phyloP scores from a whole-genome alignment of 2,113 vertebrate genomes.

The Corythaixoides concolor region DNA sequence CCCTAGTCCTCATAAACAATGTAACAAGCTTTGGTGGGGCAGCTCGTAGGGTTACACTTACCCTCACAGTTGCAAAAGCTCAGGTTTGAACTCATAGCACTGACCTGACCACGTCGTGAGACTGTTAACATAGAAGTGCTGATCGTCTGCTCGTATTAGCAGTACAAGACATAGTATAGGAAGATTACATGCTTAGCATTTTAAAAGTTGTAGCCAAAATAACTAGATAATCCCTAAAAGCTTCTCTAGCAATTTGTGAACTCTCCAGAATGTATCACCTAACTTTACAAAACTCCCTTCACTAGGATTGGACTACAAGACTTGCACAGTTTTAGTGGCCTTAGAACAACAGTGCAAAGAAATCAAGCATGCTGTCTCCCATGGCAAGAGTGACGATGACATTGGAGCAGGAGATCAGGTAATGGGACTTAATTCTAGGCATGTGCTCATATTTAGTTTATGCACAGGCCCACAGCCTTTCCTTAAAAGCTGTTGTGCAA shows the following conservation, averaged over 20 bases:
- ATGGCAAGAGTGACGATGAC: constrained; percentile 78
- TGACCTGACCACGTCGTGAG: background rate
- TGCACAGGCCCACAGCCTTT: background rate
- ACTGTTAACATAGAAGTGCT: background rate
- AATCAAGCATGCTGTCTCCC: constrained; percentile 79
- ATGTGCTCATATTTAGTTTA: background rate
- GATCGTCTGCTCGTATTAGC: background rate
- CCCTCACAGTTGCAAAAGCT: background rate
- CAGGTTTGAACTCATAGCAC: background rate
- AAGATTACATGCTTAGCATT: background rate
- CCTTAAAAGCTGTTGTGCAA: background rate
- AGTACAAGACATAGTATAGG: background rate
- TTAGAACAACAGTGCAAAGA: constrained; percentile 86
- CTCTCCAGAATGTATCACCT: background rate
- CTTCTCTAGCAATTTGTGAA: background rate
- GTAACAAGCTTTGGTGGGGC: background rate
- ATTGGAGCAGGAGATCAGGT: constrained; percentile 82
- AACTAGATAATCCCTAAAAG: background rate
- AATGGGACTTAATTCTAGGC: background rate
- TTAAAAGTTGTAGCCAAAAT: background rate
- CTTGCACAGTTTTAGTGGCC: constrained; percentile 82
- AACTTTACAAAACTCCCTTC: background rate
- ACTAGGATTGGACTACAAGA: constrained; percentile 83
- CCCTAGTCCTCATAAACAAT: background rate
- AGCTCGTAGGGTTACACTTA: background rate